Percentiles rank a stretch among this genome's conserved stretches.
Evolutionary conservation across 1,140 invertebrate genomes (phyloP).

Genomic region (Brachionus rotundiformis): DNA sequence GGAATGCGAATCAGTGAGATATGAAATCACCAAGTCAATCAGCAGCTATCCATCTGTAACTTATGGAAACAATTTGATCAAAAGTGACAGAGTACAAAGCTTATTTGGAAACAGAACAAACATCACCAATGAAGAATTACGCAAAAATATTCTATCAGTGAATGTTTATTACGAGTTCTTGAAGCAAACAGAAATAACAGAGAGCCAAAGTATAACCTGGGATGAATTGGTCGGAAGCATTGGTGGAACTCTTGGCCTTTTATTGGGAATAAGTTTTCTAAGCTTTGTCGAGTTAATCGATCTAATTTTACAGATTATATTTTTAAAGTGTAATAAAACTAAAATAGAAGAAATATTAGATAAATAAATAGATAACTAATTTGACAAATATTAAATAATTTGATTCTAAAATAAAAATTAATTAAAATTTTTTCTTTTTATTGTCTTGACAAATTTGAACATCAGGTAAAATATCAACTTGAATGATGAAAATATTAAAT

Average conservation of each 20-base stretch:
- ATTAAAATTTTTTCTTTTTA: no score
- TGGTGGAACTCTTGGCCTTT: constrained; percentile 34
- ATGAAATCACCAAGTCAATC: not conserved
- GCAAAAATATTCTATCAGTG: not conserved
- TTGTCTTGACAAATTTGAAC: no score
- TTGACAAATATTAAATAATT: no score
- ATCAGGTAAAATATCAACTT: no score
- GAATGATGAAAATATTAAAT: no score
- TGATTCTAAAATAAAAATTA: no score
- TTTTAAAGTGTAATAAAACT: not conserved
- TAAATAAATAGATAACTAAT: no score
- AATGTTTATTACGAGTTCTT: constrained; percentile 8
- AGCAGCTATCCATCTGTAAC: not conserved
- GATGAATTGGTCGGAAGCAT: not conserved
- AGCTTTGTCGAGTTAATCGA: constrained; percentile 32
- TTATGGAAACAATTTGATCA: not conserved
- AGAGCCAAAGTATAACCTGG: not conserved
- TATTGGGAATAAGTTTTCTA: constrained; percentile 20
- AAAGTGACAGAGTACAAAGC: not conserved
- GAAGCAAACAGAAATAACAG: constrained; percentile 20
- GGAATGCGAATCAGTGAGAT: constrained; percentile 12
- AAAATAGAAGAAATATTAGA: not conserved
- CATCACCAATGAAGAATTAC: not conserved
- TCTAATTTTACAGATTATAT: not conserved
- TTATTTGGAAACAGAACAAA: not conserved